Evolutionary conservation across 2,888 invertebrate species (phyloP).

Genomic region (Pseudolycoriella hygida): DNA sequence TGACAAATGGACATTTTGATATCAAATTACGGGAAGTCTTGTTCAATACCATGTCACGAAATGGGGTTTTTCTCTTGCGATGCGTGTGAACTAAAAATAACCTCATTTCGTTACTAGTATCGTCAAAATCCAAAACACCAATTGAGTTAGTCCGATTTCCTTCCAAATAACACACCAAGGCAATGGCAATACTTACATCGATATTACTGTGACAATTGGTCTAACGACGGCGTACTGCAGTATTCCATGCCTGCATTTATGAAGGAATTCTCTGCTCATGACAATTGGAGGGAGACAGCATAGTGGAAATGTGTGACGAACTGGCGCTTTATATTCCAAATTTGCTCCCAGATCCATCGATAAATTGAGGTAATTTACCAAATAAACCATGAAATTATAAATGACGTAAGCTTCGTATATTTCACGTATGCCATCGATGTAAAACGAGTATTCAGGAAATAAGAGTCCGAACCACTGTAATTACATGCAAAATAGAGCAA

Average conservation of each 20-base stretch:
- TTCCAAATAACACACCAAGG: too few relatives aligned
- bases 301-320: conserved; percentile 73
- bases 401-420: conserved; percentile 97
- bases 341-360: conserved; percentile 72
- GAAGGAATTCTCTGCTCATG: conserved; percentile 84
- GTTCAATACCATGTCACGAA: too few relatives aligned
- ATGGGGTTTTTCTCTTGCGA: too few relatives aligned
- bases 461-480: conserved; percentile 45
- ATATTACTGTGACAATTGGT: conserved; percentile 75
- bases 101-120: too few relatives aligned
- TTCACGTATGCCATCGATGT: conserved; percentile 82
- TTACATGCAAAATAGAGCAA: too few relatives aligned
- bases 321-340: conserved; percentile 66
- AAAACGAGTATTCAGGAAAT: conserved; percentile 76
- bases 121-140: too few relatives aligned
- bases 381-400: conserved; percentile 92
- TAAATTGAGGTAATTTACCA: conserved; percentile 76
- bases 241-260: conserved; percentile 92
- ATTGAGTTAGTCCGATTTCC: too few relatives aligned
- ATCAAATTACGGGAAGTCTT: too few relatives aligned
- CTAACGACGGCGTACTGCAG: conserved; percentile 86
- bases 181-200: conserved; percentile 42
- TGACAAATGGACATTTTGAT: too few relatives aligned
- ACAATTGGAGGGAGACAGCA: conserved; percentile 86
- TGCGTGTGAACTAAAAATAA: too few relatives aligned